phyloP scores from a whole-genome alignment of 1,140 invertebrate genomes.

The Schmidtea mediterranea region DNA sequence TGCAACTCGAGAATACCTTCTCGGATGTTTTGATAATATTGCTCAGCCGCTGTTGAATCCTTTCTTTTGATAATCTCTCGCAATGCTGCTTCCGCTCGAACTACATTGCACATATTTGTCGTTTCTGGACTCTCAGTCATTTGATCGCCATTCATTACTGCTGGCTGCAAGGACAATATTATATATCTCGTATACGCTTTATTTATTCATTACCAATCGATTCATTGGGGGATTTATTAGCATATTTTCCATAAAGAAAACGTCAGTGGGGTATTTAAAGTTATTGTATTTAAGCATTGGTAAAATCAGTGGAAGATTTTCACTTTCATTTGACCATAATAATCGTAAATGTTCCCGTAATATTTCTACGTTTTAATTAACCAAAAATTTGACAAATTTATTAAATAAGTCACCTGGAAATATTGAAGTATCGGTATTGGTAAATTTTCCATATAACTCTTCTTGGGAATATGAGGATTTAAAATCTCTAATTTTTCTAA shows the following conservation, averaged over 20 bases:
- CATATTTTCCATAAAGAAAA: slow-evolving; percentile 58
- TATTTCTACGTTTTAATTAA: slow-evolving; percentile 11
- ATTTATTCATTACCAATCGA: slow-evolving; percentile 37
- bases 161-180: too few species aligned
- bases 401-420: too few species aligned
- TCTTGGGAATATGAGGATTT: too few species aligned
- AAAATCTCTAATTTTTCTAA: too few species aligned
- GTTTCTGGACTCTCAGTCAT: slow-evolving; percentile 55
- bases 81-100: slow-evolving; percentile 10
- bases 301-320: slow-evolving; percentile 31
- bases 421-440: too few species aligned
- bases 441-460: too few species aligned
- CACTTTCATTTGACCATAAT: slow-evolving; percentile 46
- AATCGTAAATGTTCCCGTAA: slow-evolving; percentile 39
- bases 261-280: slow-evolving; percentile 48
- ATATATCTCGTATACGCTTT: too few species aligned
- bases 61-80: slow-evolving; percentile 9
- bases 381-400: slow-evolving; percentile 12
- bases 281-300: slow-evolving; percentile 9
- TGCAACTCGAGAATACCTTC: slow-evolving; percentile 1
- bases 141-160: too few species aligned
- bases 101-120: slow-evolving; percentile 26
- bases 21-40: slow-evolving; percentile 3
- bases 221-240: slow-evolving; percentile 57
- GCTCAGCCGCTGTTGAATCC: slow-evolving; percentile 5